A percentile compares a stretch with the other conserved stretches of the same genome.
Evolutionary conservation across 1,140 invertebrate genomes (phyloP).

Genomic region (Gryon sp.): DNA sequence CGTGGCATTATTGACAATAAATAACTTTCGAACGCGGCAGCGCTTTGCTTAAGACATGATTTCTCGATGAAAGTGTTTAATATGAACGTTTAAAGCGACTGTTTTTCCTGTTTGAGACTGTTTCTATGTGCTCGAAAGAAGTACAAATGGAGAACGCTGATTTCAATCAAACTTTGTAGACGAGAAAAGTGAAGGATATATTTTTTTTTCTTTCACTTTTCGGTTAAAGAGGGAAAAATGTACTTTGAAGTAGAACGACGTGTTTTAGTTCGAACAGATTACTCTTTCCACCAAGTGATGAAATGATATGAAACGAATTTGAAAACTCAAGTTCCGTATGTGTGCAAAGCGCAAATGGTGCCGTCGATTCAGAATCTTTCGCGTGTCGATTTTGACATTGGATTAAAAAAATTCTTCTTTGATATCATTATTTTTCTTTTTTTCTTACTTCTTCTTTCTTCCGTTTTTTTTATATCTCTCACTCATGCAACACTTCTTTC

Average conservation of each 20-base stretch:
- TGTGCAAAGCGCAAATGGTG: constrained; percentile 12
- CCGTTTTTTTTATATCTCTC: too few relatives aligned
- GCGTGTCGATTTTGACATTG: neutral
- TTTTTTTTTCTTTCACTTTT: constrained; percentile 50
- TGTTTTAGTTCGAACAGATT: constrained; percentile 57
- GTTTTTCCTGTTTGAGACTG: constrained; percentile 25
- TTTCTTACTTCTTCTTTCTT: too few relatives aligned
- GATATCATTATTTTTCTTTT: neutral
- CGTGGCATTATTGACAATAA: constrained; percentile 7
- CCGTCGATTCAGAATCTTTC: constrained; percentile 18
- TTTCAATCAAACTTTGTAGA: constrained; percentile 63
- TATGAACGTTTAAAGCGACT: constrained; percentile 38
- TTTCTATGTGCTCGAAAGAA: constrained; percentile 24
- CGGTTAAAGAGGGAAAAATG: constrained; percentile 57
- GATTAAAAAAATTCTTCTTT: neutral
- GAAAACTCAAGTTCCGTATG: constrained; percentile 16
- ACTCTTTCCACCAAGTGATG: constrained; percentile 45
- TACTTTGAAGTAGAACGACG: constrained; percentile 62
- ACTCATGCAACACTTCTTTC: too few relatives aligned
- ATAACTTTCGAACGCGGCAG: neutral
- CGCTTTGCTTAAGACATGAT: constrained; percentile 1
- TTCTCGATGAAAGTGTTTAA: constrained; percentile 31
- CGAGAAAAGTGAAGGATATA: constrained; percentile 54
- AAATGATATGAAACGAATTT: constrained; percentile 56
- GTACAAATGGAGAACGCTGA: constrained; percentile 50